A percentile compares a stretch with the other conserved stretches of the same genome.
Evolutionary conservation across 2,888 invertebrate species (phyloP).

Genomic region (Marasmarcha lunaedactyla): DNA sequence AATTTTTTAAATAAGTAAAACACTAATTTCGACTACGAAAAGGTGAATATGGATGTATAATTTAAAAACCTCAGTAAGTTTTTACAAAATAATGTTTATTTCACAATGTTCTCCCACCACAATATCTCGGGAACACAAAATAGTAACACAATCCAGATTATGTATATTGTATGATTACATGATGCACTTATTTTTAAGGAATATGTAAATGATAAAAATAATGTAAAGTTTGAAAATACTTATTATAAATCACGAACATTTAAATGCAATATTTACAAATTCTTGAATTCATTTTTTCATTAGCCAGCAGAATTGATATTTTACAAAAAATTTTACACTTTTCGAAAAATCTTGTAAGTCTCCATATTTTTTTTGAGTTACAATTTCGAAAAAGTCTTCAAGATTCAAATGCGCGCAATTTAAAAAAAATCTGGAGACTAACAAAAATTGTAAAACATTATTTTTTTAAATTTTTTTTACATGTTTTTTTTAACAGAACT

Average conservation of each 20-base stretch:
- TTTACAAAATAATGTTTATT: conserved; percentile 58
- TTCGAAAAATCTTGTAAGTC: conserved; percentile 24
- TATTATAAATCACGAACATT: conserved; percentile 51
- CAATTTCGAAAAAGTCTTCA: no score
- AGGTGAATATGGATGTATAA: no score
- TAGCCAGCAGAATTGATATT: no score
- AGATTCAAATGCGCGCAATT: no score
- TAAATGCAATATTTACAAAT: conserved; percentile 65
- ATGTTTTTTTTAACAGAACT: conserved; percentile 39
- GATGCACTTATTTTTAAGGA: conserved; percentile 34
- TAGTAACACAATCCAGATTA: conserved; percentile 54
- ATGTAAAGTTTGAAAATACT: conserved; percentile 28
- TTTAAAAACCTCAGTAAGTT: conserved; percentile 9
- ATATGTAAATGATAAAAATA: conserved; percentile 28
- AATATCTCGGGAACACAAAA: conserved; percentile 30
- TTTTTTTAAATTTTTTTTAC: conserved; percentile 24
- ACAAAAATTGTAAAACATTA: conserved; percentile 29
- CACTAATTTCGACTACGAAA: no score
- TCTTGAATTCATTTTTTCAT: conserved; percentile 4
- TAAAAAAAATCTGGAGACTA: no score
- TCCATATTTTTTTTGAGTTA: conserved; percentile 19
- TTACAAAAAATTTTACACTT: conserved; percentile 2
- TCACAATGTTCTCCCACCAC: conserved; percentile 31
- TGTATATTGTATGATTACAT: conserved; percentile 43
- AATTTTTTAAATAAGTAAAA: no score